Percentiles rank a stretch among this genome's conserved stretches.
Evolutionary conservation across 2,888 invertebrate genomes (phyloP).

Genomic region (Rhingia rostrata): DNA sequence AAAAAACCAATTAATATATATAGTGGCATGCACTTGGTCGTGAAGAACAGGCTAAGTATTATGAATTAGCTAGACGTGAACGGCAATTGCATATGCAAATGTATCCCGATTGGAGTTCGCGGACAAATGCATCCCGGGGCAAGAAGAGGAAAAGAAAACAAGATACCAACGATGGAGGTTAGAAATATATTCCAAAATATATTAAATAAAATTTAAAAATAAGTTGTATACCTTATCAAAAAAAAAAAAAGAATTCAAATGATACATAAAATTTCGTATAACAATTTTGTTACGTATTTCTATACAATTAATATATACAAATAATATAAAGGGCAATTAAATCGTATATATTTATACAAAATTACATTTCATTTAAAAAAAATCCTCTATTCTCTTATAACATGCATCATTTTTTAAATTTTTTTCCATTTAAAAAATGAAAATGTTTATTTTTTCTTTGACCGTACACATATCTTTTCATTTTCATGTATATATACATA

Average conservation of each 20-base stretch:
- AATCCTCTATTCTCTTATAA: conserved; percentile 26
- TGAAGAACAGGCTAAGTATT: conserved; percentile 99
- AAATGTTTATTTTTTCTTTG: conserved; percentile 27
- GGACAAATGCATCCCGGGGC: conserved; percentile 99
- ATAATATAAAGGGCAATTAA: conserved; percentile 36
- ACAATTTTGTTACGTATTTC: conserved; percentile 22
- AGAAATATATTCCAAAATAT: conserved; percentile 83
- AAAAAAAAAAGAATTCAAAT: conserved; percentile 29
- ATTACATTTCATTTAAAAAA: neutral
- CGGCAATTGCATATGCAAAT: conserved; percentile 99
- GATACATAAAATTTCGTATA: conserved; percentile 25
- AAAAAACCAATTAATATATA: conserved; percentile 33
- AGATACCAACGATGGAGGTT: conserved; percentile 98
- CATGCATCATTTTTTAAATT: conserved; percentile 16
- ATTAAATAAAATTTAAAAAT: conserved; percentile 66
- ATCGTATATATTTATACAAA: conserved; percentile 45
- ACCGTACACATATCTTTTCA: conserved; percentile 24
- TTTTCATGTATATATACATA: conserved; percentile 59
- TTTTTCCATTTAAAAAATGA: conserved; percentile 16
- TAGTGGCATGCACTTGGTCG: conserved; percentile 99
- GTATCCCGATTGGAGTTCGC: conserved; percentile 99
- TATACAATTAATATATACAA: conserved; percentile 45
- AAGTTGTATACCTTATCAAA: neutral
- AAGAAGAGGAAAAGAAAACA: conserved; percentile 99
- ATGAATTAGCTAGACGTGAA: conserved; percentile 99